These are phyloP conservation scores for Chunga burmeisteri DNA, from an alignment of 2,113 vertebrate genomes.

Conservation along the genomic window DNA sequence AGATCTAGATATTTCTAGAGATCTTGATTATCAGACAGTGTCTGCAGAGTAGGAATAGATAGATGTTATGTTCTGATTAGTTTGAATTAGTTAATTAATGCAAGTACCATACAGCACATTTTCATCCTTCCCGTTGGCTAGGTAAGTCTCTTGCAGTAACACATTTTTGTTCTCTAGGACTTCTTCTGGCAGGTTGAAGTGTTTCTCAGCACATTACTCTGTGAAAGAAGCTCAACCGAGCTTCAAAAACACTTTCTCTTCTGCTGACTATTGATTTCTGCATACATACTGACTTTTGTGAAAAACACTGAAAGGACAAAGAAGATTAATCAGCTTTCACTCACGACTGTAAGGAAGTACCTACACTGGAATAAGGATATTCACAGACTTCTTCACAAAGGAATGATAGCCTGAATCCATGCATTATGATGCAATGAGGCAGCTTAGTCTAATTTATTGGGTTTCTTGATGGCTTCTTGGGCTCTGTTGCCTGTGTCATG, in stretches of 20 bases:
- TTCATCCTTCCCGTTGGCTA: neutral
- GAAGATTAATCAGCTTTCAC: neutral
- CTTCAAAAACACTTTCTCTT: neutral
- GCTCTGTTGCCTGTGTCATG: neutral
- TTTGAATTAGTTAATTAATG: neutral
- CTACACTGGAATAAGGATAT: neutral
- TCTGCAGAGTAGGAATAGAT: neutral
- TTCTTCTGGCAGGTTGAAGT: neutral
- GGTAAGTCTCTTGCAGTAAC: neutral
- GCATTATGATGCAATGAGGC: accelerated
- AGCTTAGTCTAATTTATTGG: neutral
- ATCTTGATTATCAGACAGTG: neutral
- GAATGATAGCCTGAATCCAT: neutral
- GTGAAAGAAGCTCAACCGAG: neutral
- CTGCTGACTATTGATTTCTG: neutral
- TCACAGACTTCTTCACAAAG: neutral
- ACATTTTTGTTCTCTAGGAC: neutral
- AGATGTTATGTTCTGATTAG: neutral
- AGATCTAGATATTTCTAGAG: neutral
- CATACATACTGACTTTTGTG: neutral
- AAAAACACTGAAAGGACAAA: neutral
- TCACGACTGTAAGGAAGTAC: accelerated
- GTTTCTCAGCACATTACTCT: neutral
- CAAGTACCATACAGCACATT: neutral
- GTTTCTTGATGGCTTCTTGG: neutral